Evolutionary conservation across 2,888 invertebrate species (phyloP).

Genomic region (Cantharis nigra): DNA sequence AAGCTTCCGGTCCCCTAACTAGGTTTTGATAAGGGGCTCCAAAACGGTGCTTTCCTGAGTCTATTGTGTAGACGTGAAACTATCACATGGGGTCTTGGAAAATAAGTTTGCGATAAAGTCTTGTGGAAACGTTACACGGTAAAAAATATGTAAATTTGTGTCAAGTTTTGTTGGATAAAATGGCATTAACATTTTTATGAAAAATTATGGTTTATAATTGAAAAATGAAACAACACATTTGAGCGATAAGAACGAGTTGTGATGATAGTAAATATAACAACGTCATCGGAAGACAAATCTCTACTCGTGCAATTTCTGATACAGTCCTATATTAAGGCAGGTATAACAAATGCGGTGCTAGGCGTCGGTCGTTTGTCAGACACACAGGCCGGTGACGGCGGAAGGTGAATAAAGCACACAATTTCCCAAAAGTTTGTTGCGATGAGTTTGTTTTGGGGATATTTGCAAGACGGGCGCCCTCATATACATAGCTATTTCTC

Average conservation of each 20-base stretch:
- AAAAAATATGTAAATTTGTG: background rate
- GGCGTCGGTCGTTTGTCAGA: constrained; percentile 47
- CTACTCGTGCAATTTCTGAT: constrained; percentile 49
- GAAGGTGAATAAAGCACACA: constrained; percentile 40
- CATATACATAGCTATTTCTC: constrained; percentile 32
- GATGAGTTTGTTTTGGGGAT: constrained; percentile 41
- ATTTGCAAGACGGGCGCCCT: constrained; percentile 40
- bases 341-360: constrained; percentile 47
- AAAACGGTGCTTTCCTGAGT: background rate
- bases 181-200: background rate
- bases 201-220: background rate
- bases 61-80: constrained; percentile 33
- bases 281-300: constrained; percentile 47
- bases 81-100: background rate
- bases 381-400: constrained; percentile 35
- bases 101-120: constrained; percentile 2
- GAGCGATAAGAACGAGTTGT: constrained; percentile 21
- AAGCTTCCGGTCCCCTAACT: background rate
- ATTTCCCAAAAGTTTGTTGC: constrained; percentile 39
- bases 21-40: background rate
- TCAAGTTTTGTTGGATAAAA: background rate
- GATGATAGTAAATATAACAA: constrained; percentile 42
- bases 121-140: background rate
- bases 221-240: constrained; percentile 1
- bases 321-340: constrained; percentile 48